Conservation (phyloP, 2,888 invertebrate genomes). For the Hypolimnas misippus region DNA sequence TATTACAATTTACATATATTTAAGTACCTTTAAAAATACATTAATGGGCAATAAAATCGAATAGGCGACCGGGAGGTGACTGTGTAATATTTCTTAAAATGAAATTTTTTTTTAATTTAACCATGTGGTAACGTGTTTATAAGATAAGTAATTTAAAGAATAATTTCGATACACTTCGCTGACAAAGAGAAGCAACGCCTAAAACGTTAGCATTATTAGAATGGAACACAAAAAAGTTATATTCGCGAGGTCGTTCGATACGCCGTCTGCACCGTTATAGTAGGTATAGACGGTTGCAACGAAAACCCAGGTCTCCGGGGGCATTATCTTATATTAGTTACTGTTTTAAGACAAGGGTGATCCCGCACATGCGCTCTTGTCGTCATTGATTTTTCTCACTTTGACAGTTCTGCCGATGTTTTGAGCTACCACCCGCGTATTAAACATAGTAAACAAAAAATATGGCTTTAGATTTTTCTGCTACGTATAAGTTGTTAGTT, state of each 20-base stretch:
- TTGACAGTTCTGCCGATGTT: conserved; percentile 81
- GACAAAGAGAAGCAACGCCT: conserved; percentile 29
- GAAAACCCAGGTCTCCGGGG: conserved; percentile 42
- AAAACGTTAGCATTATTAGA: conserved; percentile 37
- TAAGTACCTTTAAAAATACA: conserved; percentile 5
- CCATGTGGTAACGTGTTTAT: conserved; percentile 1
- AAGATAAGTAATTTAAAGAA: not conserved
- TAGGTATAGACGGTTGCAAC: conserved; percentile 33
- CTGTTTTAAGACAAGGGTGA: conserved; percentile 46
- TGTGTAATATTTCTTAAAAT: conserved; percentile 12
- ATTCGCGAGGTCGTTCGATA: conserved; percentile 37
- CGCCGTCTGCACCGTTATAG: conserved; percentile 39
- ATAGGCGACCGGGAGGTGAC: not conserved
- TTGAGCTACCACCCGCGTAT: conserved; percentile 70
- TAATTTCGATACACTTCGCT: conserved; percentile 27
- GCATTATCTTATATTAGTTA: conserved; percentile 36
- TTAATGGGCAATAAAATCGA: conserved; percentile 4
- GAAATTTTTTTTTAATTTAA: not conserved
- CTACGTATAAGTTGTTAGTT: conserved; percentile 94
- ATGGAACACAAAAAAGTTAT: conserved; percentile 39
- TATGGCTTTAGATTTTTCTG: conserved; percentile 93
- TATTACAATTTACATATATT: conserved; percentile 25
- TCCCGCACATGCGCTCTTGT: conserved; percentile 72
- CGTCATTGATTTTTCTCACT: conserved; percentile 79
- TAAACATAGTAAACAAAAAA: conserved; percentile 81